Evolutionary conservation across 2,888 invertebrate genomes (phyloP), one percentile per base, ranked within the genome.

Genomic region (Trissolcus japonicus): DNA sequence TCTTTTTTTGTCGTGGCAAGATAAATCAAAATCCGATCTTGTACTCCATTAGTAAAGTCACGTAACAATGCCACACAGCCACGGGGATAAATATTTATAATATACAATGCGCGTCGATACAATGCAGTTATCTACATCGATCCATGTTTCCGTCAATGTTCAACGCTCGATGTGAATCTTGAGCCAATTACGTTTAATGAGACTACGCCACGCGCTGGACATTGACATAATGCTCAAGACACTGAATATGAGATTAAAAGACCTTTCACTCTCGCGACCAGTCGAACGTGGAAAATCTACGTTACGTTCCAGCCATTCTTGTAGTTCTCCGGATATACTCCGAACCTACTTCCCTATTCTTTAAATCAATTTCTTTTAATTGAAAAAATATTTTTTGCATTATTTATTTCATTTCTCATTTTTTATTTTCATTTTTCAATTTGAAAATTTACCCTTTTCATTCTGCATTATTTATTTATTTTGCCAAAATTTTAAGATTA

Each of bases 151-250:
- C 69, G 67, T 72, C 76, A 76, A 56, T 67, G 67, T 56, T 62
- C 25, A 53, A 14, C n/a, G 41, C 21, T 56, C 60, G 78, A 78
- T 78, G 74, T 74, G 78, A 69, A 78, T 69, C 69, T 69, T 54
- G 55, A 19, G 74, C 73, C 78, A 78, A 78, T 78, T 78, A 75
- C 71, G 66, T 74, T 57, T 78, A 78, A 78, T 74, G 74, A 78
- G 74, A 16, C 65, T 78, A 69, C 62, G 55, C 55, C 59, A 56
- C 48, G 69, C 55, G 62, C 61, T 78, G 76, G 59, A 71, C 73
- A 78, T 80, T 82, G 82, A 81, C 81, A 80, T 79, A 80, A 82
- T 78, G 77, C 76, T 81, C 79, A 78, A 80, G 76, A 79, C 78
- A 78, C 69, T 80, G 63, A 75, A 77, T 77, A 76, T 77, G 35